Evolutionary conservation across 92 coral and sea anemone species (phyloP).

Genomic region (Epizoanthus ramosus): DNA sequence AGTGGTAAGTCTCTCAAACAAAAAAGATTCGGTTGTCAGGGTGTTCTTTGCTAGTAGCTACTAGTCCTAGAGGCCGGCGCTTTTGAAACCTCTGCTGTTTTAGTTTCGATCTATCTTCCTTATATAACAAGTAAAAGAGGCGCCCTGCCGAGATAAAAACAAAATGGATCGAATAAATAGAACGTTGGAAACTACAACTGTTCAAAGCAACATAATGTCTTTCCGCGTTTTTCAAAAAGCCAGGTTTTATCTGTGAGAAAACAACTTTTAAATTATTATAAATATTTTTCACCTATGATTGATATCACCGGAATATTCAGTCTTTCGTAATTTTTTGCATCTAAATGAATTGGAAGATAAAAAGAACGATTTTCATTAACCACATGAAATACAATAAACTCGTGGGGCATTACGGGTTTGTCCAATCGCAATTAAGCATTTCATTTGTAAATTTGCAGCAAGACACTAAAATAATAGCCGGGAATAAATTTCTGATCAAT

Average conservation of each 20-base stretch:
- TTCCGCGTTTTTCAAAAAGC: neutral
- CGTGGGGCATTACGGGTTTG: neutral
- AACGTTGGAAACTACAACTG: too few relatives aligned
- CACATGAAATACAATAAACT: slow-evolving; percentile 9
- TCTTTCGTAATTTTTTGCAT: neutral
- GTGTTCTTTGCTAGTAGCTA: too few relatives aligned
- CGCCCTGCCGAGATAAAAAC: too few relatives aligned
- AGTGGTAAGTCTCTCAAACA: too few relatives aligned
- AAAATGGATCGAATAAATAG: too few relatives aligned
- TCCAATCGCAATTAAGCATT: slow-evolving; percentile 34
- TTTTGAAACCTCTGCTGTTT: too few relatives aligned
- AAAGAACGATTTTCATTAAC: neutral
- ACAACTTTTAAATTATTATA: neutral
- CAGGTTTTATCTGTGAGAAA: neutral
- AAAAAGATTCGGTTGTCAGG: too few relatives aligned
- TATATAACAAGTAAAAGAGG: too few relatives aligned
- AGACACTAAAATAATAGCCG: slow-evolving; percentile 26
- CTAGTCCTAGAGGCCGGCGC: too few relatives aligned
- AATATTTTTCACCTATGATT: slow-evolving; percentile 9
- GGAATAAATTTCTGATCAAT: slow-evolving; percentile 24
- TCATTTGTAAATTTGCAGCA: slow-evolving; percentile 1
- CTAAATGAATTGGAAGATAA: neutral
- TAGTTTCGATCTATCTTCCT: too few relatives aligned
- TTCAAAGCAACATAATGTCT: too few relatives aligned
- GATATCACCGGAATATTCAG: neutral